These are phyloP conservation scores for Polypedilum vanderplanki DNA, from an alignment of 1,140 invertebrate species.

Conservation along the genomic window DNA sequence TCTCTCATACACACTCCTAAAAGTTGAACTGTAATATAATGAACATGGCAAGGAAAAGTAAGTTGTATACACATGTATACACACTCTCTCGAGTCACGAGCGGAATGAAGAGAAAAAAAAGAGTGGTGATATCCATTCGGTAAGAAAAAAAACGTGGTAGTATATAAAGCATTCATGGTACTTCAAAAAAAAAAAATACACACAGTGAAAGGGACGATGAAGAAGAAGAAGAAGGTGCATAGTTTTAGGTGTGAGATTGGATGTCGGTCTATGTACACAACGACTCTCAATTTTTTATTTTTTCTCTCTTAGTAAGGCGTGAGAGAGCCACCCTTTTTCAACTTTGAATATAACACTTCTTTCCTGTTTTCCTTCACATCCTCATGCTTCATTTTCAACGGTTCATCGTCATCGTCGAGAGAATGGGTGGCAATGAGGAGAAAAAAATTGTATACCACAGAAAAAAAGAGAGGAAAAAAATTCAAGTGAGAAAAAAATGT, in stretches of 20 bases:
- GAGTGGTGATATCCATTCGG: slow-evolving; percentile 24
- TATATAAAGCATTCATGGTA: slow-evolving; percentile 23
- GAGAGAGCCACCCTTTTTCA: not conserved
- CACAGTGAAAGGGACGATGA: not conserved
- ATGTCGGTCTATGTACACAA: slow-evolving; percentile 25
- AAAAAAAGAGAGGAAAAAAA: slow-evolving; percentile 13
- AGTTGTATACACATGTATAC: slow-evolving; percentile 25
- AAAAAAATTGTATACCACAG: not conserved
- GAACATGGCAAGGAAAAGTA: not conserved
- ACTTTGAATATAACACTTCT: slow-evolving; percentile 28
- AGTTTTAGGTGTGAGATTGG: not conserved
- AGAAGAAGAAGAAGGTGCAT: not conserved
- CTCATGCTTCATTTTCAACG: not conserved
- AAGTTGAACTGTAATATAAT: slow-evolving; percentile 19
- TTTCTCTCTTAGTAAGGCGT: not conserved
- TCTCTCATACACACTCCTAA: not conserved
- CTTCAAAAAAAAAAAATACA: not conserved
- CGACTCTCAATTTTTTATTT: not conserved
- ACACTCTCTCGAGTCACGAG: not conserved
- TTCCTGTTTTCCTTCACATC: slow-evolving; percentile 24
- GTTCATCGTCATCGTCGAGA: not conserved
- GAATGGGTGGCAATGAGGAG: not conserved
- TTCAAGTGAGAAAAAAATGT: not conserved
- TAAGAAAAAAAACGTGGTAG: slow-evolving; percentile 21
- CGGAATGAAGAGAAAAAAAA: not conserved